Base-by-base conservation (phyloP, 2,113 vertebrate genomes). In the Carollia perspicillata region DNA sequence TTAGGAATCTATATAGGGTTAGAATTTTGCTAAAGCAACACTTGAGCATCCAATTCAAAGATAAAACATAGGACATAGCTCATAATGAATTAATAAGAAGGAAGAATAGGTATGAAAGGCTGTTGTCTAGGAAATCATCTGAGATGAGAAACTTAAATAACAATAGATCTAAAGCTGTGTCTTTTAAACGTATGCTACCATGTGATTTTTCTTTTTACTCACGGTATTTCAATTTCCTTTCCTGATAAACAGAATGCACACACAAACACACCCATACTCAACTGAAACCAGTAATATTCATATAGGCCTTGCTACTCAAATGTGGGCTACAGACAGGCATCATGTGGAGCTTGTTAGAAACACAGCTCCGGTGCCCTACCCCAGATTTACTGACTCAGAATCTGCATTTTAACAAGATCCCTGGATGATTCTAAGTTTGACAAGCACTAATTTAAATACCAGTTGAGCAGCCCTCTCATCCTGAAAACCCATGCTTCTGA, bases 1-100 rank as follows among this genome's bases (percentile, higher is more conserved):
- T 96, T 71, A 91, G 87, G 97, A 98, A 97, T 97, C 79, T 85
- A 37, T 78, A 96, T 40, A 66, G 84, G 84, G 96, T 97, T 65
- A 85, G 85, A 95, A 94, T 88, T 93, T 92, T 96, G 89, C 77
- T 93, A 88, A 96, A 97, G 72, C 44, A 97, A 89, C 75, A 93
- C 88, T 55, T 72, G 65, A 91, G 53, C 97, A 58, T 33, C 92
- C 84, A 94, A 40, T 78, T 96, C 68, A 93, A 94, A 98, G 97
- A 93, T 84, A 95, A 81, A 97, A 90, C 37, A 22, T 6, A 60
- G 47, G 78, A 94, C 23, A 83, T 94, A 93, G 93, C 0, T 11
- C 93, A 91, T 88, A 42, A 58, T 78, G 23, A 89, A 92, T 97
- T 84, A 93, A 95, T 79, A 92, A 37, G 66, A 44, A 97, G 84